phyloP scores from a whole-genome alignment of 2,113 vertebrate genomes.

The Gnathonemus echidnorhynchus region DNA sequence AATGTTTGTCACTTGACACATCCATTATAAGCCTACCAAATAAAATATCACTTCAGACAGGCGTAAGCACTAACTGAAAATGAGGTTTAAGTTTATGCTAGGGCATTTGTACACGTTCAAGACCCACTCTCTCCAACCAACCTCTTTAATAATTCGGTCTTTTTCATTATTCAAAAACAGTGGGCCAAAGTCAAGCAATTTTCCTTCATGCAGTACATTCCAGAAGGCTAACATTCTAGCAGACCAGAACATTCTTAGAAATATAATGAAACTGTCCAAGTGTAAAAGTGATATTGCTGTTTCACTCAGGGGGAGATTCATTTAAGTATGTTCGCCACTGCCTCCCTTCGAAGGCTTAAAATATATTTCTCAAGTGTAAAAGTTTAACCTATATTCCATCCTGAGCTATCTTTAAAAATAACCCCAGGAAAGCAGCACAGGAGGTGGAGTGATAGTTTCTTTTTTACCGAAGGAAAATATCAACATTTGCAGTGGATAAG shows the following conservation, averaged over 20 bases:
- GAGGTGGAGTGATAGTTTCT: neutral
- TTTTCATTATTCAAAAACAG: neutral
- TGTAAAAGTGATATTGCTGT: neutral
- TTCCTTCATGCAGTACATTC: neutral
- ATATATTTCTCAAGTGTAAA: constrained; percentile 7
- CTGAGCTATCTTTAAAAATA: constrained; percentile 2
- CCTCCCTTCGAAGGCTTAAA: neutral
- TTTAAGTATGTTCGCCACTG: neutral
- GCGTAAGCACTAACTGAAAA: neutral
- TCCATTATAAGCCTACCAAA: neutral
- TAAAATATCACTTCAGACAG: neutral
- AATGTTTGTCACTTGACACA: neutral
- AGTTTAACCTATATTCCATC: constrained; percentile 4
- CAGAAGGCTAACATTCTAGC: neutral
- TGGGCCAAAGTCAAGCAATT: neutral
- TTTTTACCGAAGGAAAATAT: neutral
- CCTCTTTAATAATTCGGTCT: neutral
- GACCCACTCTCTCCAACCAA: neutral
- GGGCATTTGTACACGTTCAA: neutral
- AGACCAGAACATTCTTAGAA: neutral
- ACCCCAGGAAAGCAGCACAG: neutral
- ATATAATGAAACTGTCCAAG: neutral
- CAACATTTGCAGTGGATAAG: neutral
- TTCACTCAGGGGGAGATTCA: neutral
- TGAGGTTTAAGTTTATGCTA: neutral